phyloP scores from a whole-genome alignment of 1,140 invertebrate genomes.

The Bombus turneri region DNA sequence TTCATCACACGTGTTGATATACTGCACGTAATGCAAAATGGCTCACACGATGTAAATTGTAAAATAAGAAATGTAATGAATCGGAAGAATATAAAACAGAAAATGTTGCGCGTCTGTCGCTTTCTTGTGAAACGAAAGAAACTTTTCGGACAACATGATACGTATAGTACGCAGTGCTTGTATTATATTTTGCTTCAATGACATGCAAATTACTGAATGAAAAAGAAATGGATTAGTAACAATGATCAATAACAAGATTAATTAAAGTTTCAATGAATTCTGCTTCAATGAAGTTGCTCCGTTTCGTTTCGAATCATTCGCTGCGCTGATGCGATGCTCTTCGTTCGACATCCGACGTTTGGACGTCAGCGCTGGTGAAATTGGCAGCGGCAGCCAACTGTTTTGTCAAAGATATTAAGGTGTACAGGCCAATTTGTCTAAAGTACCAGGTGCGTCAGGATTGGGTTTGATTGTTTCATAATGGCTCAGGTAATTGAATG shows the following conservation, averaged over 20 bases:
- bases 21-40: no score
- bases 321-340: not conserved
- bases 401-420: slow-evolving; percentile 4
- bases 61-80: accelerated
- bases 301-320: not conserved
- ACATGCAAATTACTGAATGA: not conserved
- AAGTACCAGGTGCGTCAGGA: not conserved
- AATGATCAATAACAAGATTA: not conserved
- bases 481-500: not conserved
- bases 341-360: not conserved
- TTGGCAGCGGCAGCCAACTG: not conserved
- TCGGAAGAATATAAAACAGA: no score
- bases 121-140: no score
- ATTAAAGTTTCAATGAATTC: not conserved
- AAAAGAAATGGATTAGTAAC: not conserved
- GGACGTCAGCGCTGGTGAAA: no score
- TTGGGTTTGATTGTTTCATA: not conserved
- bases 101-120: no score
- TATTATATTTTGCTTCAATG: not conserved
- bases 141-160: no score
- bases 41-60: no score
- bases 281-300: not conserved
- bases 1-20: no score
- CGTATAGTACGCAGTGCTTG: not conserved
- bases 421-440: not conserved